Evolutionary conservation across 1,140 invertebrate species (phyloP).

Genomic region (Bombus impatiens): DNA sequence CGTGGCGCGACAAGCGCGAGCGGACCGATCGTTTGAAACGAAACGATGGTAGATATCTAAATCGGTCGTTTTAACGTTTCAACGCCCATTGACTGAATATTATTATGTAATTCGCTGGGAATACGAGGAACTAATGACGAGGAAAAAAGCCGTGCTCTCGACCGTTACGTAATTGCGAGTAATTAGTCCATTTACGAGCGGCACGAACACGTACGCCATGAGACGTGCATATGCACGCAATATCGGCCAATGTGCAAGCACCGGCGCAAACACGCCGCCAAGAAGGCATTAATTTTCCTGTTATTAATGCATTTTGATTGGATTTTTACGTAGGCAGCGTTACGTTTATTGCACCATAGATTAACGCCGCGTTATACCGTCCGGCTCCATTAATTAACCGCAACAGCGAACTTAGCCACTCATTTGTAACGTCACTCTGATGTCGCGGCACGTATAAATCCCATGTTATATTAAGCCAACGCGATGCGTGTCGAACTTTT

Average conservation of each 20-base stretch:
- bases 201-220: conserved; percentile 12
- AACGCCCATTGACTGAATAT: conserved; percentile 65
- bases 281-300: conserved; percentile 72
- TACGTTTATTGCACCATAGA: conserved; percentile 73
- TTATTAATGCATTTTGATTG: conserved; percentile 80
- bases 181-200: conserved; percentile 76
- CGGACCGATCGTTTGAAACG: conserved; percentile 19
- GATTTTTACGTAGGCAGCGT: conserved; percentile 68
- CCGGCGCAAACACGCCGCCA: conserved; percentile 29
- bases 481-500: conserved; percentile 12
- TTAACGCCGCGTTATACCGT: conserved; percentile 73
- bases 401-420: conserved; percentile 56
- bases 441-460: conserved; percentile 4
- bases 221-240: conserved; percentile 39
- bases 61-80: conserved; percentile 61
- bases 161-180: conserved; percentile 71
- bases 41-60: conserved; percentile 49
- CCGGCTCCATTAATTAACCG: conserved; percentile 74
- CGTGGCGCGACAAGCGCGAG: conserved; percentile 1
- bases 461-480: conserved; percentile 29
- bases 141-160: conserved; percentile 39
- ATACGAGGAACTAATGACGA: conserved; percentile 70
- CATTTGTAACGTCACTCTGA: conserved; percentile 57
- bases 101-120: conserved; percentile 67
- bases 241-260: conserved; percentile 40